A percentile compares a stretch with the other conserved stretches of the same genome.
Conservation (phyloP, 2,113 vertebrate genomes). For the Opisthocomus hoazin region DNA sequence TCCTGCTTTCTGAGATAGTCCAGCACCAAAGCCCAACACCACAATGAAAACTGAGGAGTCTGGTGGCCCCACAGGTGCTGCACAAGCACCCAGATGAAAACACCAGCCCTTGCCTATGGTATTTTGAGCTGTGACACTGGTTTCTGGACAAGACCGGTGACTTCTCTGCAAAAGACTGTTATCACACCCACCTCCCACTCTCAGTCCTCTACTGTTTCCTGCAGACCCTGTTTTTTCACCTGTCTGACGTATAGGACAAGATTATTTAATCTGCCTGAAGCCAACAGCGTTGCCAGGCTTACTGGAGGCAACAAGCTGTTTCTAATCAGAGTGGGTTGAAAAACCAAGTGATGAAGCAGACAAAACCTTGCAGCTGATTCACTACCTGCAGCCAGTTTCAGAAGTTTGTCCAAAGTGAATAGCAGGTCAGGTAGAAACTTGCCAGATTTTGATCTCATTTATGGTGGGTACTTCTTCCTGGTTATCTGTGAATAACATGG, state of each 20-base stretch:
- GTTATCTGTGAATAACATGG: background rate
- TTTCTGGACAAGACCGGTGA: background rate
- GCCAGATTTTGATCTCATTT: background rate
- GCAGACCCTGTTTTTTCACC: background rate
- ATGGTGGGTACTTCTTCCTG: background rate
- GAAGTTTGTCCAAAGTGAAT: background rate
- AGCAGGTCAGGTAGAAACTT: background rate
- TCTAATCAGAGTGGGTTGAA: background rate
- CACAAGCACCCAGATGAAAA: background rate
- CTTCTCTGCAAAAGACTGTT: background rate
- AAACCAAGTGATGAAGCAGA: background rate
- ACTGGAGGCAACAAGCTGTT: background rate
- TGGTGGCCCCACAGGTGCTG: background rate
- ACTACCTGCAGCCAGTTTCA: background rate
- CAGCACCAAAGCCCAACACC: background rate
- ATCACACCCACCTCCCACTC: no score
- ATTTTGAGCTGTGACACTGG: background rate
- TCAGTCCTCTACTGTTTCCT: background rate
- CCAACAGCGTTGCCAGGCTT: background rate
- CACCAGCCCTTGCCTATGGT: background rate
- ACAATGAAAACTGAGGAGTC: background rate
- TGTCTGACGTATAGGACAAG: background rate
- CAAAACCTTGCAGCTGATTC: background rate
- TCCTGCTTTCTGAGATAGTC: background rate
- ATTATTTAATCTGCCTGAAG: background rate